These are phyloP conservation scores for Edolisoma coerulescens DNA, from an alignment of 2,113 vertebrate genomes.

Conservation along the genomic window DNA sequence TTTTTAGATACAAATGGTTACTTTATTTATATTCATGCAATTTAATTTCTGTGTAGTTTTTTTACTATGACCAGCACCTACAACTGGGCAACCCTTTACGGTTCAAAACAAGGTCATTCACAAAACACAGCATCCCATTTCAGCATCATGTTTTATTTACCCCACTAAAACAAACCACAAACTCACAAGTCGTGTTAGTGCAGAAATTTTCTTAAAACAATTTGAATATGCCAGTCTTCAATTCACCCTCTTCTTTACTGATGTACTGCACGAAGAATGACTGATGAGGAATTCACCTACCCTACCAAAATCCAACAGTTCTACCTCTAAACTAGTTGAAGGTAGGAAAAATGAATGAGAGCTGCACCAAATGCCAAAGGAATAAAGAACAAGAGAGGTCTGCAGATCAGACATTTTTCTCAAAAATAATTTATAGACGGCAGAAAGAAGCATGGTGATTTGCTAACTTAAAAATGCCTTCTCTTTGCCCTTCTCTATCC, in stretches of 20 bases:
- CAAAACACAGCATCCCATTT: background rate
- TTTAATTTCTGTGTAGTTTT: background rate
- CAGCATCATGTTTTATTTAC: background rate
- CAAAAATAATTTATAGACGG: background rate
- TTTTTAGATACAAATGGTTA: background rate
- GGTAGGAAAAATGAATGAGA: background rate
- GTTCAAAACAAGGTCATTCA: background rate
- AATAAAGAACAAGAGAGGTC: background rate
- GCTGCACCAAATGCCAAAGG: background rate
- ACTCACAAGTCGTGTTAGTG: background rate
- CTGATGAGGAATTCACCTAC: background rate
- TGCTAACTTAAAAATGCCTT: background rate
- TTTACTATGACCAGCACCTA: background rate
- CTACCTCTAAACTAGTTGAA: background rate
- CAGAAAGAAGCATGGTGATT: background rate
- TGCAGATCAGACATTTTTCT: background rate
- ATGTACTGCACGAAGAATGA: background rate
- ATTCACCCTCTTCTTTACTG: background rate
- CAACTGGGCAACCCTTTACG: background rate
- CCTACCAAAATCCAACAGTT: background rate
- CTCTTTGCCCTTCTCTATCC: background rate
- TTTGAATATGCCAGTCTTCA: background rate
- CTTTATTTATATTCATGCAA: background rate
- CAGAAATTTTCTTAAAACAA: background rate
- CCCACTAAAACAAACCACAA: background rate